These are phyloP conservation scores for Cossypha heuglini DNA, from an alignment of 2,797 vertebrate genomes.

Conservation along the genomic window DNA sequence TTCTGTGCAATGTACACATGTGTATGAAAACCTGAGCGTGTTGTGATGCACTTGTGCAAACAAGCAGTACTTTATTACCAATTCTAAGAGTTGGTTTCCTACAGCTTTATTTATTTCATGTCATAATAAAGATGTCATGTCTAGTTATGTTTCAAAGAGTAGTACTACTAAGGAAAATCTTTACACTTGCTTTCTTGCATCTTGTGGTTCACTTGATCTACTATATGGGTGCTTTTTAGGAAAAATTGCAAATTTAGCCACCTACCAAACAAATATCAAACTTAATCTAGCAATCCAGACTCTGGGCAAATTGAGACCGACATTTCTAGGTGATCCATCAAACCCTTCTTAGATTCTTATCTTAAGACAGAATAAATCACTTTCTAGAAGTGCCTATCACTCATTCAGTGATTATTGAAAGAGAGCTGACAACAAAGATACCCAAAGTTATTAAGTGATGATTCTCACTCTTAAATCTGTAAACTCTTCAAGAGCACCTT, in stretches of 20 bases:
- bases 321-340: not conserved
- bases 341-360: not conserved
- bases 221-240: not conserved
- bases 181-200: not conserved
- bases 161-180: not conserved
- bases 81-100: not conserved
- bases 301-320: not conserved
- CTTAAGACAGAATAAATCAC: not conserved
- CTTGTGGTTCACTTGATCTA: not conserved
- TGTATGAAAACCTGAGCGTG: not conserved
- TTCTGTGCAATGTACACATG: not conserved
- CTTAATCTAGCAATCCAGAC: not conserved
- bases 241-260: not conserved
- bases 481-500: not conserved
- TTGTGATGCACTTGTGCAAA: not conserved
- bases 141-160: not conserved
- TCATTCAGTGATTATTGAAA: not conserved
- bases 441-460: not conserved
- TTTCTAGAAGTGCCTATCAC: not conserved
- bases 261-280: not conserved
- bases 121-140: not conserved
- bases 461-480: not conserved
- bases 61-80: not conserved
- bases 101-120: not conserved
- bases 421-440: not conserved